Evolutionary conservation across 2,888 invertebrate species (phyloP).

Genomic region (Brenthis daphne): DNA sequence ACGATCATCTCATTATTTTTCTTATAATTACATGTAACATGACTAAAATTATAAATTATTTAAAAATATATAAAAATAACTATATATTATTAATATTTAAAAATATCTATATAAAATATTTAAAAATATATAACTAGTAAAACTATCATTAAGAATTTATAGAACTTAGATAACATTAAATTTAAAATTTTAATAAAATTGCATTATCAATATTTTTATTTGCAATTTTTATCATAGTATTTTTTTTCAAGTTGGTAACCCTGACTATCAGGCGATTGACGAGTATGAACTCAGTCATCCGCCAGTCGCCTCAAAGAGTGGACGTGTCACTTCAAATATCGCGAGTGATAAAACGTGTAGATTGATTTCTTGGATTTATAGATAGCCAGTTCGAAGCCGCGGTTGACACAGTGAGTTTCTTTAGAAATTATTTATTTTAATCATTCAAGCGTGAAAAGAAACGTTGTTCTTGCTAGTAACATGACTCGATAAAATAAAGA

Average conservation of each 20-base stretch:
- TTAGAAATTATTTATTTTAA: not conserved
- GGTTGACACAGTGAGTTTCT: constrained; percentile 22
- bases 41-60: too few relatives aligned
- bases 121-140: too few relatives aligned
- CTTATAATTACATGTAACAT: too few relatives aligned
- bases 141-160: too few relatives aligned
- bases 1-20: too few relatives aligned
- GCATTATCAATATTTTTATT: not conserved
- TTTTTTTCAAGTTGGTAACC: not conserved
- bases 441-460: not conserved
- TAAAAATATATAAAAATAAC: too few relatives aligned
- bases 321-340: constrained; percentile 4
- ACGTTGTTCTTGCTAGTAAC: too few relatives aligned
- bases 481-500: too few relatives aligned
- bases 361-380: constrained; percentile 27
- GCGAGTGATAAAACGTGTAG: constrained; percentile 26
- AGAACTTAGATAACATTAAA: not conserved
- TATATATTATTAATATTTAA: too few relatives aligned
- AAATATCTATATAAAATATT: too few relatives aligned
- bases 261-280: constrained; percentile 9
- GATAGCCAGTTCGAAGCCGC: constrained; percentile 10
- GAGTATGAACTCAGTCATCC: constrained; percentile 18
- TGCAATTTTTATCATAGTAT: constrained; percentile 1
- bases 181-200: not conserved
- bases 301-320: constrained; percentile 19